phyloP scores from a whole-genome alignment of 2,888 invertebrate genomes.

The Lydus trimaculatus region DNA sequence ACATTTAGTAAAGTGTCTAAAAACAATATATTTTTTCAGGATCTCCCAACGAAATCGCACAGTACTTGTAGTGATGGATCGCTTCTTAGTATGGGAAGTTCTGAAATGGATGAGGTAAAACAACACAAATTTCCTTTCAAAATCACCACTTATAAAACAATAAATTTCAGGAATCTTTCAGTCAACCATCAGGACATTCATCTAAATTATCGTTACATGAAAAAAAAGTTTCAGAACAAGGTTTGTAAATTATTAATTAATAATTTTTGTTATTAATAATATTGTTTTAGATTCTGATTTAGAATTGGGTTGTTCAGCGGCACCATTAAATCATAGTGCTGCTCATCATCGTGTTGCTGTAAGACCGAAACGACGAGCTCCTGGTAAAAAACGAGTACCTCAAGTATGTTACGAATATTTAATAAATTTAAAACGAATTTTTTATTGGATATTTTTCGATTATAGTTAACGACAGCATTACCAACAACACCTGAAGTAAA shows the following conservation, averaged over 20 bases:
- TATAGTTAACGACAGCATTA: conserved; percentile 67
- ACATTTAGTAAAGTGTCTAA: not conserved
- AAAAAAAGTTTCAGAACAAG: conserved; percentile 50
- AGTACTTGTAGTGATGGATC: conserved; percentile 77
- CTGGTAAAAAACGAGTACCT: conserved; percentile 68
- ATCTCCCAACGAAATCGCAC: conserved; percentile 60
- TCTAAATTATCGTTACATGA: conserved; percentile 59
- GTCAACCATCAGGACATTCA: conserved; percentile 60
- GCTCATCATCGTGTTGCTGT: conserved; percentile 84
- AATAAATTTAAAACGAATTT: conserved; percentile 6
- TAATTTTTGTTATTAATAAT: not conserved
- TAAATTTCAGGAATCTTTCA: conserved; percentile 58
- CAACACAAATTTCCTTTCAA: conserved; percentile 10
- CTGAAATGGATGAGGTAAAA: conserved; percentile 76
- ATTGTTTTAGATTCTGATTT: conserved; percentile 53
- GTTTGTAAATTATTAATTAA: conserved; percentile 36
- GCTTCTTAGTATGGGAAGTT: conserved; percentile 81
- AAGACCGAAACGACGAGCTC: conserved; percentile 76
- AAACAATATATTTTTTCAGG: conserved; percentile 52
- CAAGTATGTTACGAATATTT: conserved; percentile 58
- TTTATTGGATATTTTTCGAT: conserved; percentile 17
- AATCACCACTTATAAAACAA: not conserved
- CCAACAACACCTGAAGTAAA: conserved; percentile 80
- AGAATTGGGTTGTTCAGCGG: conserved; percentile 62
- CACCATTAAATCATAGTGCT: conserved; percentile 79